Conservation (phyloP, 2,888 invertebrate genomes). For the Alsophila aescularia region DNA sequence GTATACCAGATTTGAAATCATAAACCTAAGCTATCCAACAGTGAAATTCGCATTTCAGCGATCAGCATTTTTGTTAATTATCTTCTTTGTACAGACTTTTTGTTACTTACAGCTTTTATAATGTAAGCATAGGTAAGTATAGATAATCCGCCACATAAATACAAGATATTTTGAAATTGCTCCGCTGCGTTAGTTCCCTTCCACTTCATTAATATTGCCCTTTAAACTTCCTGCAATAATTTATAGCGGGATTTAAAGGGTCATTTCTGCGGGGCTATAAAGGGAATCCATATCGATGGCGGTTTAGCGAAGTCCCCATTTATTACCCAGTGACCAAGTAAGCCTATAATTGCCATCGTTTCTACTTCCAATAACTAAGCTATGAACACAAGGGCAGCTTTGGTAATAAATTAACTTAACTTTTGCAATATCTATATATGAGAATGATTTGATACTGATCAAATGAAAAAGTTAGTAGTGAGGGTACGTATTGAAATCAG, state of each 20-base stretch:
- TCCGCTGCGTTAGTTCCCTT: not conserved
- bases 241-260: conserved; percentile 17
- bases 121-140: too few relatives aligned
- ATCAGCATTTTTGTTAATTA: too few relatives aligned
- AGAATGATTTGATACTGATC: too few relatives aligned
- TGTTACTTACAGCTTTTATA: too few relatives aligned
- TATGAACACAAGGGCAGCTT: not conserved
- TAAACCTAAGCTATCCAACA: too few relatives aligned
- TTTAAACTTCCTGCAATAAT: conserved; percentile 8
- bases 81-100: too few relatives aligned
- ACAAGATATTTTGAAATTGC: not conserved
- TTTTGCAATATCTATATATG: too few relatives aligned
- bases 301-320: conserved; percentile 20
- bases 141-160: conserved; percentile 2
- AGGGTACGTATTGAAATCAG: too few relatives aligned
- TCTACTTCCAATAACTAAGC: not conserved
- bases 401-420: not conserved
- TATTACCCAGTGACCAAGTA: conserved; percentile 14
- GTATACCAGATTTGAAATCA: too few relatives aligned
- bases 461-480: too few relatives aligned
- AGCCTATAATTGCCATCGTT: conserved; percentile 5
- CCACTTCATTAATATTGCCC: not conserved
- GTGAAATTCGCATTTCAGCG: too few relatives aligned
- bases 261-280: conserved; percentile 15
- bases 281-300: conserved; percentile 25